Conservation (phyloP, 2,113 vertebrate genomes). For the Hemiprocne comata region DNA sequence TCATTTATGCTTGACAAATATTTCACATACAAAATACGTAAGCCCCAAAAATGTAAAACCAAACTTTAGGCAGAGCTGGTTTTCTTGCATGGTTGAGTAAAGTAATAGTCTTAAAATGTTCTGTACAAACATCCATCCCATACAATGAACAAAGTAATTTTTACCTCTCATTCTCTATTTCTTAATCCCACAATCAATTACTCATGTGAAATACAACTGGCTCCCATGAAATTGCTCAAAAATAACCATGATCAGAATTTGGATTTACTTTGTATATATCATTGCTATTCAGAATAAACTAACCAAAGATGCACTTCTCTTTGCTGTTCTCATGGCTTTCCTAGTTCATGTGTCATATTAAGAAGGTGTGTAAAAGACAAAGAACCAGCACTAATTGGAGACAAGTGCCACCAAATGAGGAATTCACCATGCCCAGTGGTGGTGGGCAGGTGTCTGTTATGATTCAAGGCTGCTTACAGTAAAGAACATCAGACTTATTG, state of each 20-base stretch:
- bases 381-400: not conserved
- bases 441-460: not conserved
- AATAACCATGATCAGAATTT: not conserved
- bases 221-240: not conserved
- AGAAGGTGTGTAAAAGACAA: not conserved
- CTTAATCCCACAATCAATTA: not conserved
- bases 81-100: not conserved
- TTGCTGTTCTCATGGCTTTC: not conserved
- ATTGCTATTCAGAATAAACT: not conserved
- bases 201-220: not conserved
- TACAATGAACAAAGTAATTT: not conserved
- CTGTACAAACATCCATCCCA: not conserved
- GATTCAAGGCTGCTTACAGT: not conserved
- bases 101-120: not conserved
- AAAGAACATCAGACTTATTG: not conserved
- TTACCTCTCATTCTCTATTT: not conserved
- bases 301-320: not conserved
- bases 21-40: not conserved
- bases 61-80: not conserved
- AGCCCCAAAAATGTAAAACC: not conserved
- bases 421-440: not conserved
- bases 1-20: not conserved
- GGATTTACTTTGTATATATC: not conserved
- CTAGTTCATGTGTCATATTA: not conserved
- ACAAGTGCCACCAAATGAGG: not conserved